Conservation (phyloP, 2,888 invertebrate species). For the Blastobasis adustella region DNA sequence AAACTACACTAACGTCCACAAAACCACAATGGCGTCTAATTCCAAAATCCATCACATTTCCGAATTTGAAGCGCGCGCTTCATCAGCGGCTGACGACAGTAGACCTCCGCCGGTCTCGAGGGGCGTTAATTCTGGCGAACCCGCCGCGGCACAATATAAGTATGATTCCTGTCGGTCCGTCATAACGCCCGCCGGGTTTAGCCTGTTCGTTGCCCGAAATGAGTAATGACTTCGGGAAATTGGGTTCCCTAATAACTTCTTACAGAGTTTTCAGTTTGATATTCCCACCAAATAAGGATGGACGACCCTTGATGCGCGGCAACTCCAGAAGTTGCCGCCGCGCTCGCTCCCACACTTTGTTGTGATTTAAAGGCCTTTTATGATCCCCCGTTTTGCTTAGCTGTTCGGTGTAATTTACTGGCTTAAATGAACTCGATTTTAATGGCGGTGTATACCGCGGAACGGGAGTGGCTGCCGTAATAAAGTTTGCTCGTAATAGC, state of each 20-base stretch:
- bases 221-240: constrained; percentile 65
- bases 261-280: constrained; percentile 51
- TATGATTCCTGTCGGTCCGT: constrained; percentile 1
- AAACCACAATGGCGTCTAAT: too few species aligned
- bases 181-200: not conserved
- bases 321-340: constrained; percentile 16
- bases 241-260: constrained; percentile 60
- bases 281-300: constrained; percentile 45
- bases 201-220: constrained; percentile 46
- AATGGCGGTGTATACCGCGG: too few species aligned
- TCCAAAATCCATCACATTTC: too few species aligned
- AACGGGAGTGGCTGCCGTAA: too few species aligned
- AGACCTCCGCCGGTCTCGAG: too few species aligned
- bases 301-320: constrained; percentile 23
- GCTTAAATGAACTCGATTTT: not conserved
- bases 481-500: too few species aligned
- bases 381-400: too few species aligned
- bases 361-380: constrained; percentile 32
- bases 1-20: too few species aligned
- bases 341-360: constrained; percentile 38
- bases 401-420: too few species aligned
- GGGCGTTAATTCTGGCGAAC: too few species aligned
- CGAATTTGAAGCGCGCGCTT: too few species aligned
- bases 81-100: too few species aligned
- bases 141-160: not conserved